Base-by-base conservation (phyloP, 23 tunicate species). In the Trididemnum clinides region DNA sequence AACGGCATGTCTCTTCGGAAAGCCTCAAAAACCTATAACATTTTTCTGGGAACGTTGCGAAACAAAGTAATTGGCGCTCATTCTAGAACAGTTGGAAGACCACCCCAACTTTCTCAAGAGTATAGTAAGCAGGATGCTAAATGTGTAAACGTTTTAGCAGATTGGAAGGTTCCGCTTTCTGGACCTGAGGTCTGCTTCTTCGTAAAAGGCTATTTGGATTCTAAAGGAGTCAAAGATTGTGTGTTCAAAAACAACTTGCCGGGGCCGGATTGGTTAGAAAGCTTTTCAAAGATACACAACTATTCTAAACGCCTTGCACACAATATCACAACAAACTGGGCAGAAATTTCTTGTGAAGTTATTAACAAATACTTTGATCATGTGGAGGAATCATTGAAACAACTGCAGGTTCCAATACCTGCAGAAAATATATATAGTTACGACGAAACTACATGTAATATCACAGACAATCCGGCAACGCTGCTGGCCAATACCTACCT, bases 391-490 rank as follows among this genome's bases (percentile, higher is more conserved):
- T 18, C 66, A 5, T n/a, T 78, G 21, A 39, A 20, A 29, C 37
- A 59, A 19, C 25, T 19, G 27, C 66, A 59, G 66, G 39, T 3
- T 35, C 19, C 34, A 51, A 31, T 78, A 7, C 38, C 54, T 2
- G 69, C 69, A 21, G 66, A 20, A 31, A 78, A 78, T 34, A 25
- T 51, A 10, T 78, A 51, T 28, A 78, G 51, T 51, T 78, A 51
- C 35, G 83, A 78, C 29, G 83, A 78, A 78, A 78, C 83, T 5
- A n/a, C n/a, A n/a, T n/a, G n/a, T n/a, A 78, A 78, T 35, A 30
- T 78, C 36, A 78, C 66, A 32, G 38, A 78, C 28, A 32, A 78
- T 44, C 58, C 83, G 18, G 83, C 83, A 51, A 31, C 51, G 69
- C 66, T 32, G 38, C n/a, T n/a, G 83, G 83, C 27, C 34, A 26